Evolutionary conservation across 2,888 invertebrate species (phyloP).

Genomic region (Myopa tessellatipennis): DNA sequence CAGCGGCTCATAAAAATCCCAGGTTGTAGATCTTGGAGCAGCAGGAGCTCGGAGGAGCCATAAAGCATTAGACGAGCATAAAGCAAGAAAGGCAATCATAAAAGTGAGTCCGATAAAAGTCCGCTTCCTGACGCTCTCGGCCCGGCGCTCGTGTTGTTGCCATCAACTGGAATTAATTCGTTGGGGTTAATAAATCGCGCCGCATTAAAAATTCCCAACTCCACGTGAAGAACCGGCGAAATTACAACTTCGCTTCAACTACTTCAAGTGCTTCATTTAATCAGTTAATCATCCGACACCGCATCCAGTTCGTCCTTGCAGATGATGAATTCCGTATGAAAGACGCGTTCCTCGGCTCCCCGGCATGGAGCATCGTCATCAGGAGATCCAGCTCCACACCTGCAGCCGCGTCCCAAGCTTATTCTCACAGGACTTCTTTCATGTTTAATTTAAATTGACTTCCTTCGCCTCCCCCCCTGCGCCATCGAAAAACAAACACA

Average conservation of each 20-base stretch:
- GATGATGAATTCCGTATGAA: neutral
- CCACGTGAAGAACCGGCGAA: neutral
- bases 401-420: neutral
- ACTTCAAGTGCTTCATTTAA: slow-evolving; percentile 39
- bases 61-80: slow-evolving; percentile 3
- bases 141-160: neutral
- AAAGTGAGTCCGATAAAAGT: slow-evolving; percentile 7
- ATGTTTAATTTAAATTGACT: slow-evolving; percentile 39
- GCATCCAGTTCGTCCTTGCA: slow-evolving; percentile 3
- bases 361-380: neutral
- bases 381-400: neutral
- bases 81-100: neutral
- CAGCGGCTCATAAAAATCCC: slow-evolving; percentile 5
- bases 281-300: slow-evolving; percentile 26
- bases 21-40: neutral
- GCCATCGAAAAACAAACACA: neutral
- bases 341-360: neutral
- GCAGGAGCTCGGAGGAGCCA: neutral
- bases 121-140: neutral
- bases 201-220: slow-evolving; percentile 28
- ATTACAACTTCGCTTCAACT: slow-evolving; percentile 27
- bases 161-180: slow-evolving; percentile 31
- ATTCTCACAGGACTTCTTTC: slow-evolving; percentile 28
- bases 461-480: neutral
- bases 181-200: slow-evolving; percentile 35